Percentiles rank a stretch among this genome's conserved stretches.
Evolutionary conservation across 2,797 vertebrate species (phyloP).

Genomic region (Scleropages formosus): DNA sequence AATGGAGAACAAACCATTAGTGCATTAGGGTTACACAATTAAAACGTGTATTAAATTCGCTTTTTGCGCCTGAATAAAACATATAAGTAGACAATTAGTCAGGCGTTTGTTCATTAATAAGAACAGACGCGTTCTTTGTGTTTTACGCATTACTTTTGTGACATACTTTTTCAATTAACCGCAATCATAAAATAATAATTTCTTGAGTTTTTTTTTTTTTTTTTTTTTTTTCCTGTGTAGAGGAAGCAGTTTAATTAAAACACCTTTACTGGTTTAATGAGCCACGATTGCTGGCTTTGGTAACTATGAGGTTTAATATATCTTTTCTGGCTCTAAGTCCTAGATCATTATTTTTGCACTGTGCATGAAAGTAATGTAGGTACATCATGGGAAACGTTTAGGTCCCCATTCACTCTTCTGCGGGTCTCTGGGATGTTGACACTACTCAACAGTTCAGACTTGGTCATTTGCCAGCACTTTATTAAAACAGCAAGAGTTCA

Average conservation of each 20-base stretch:
- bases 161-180: slow-evolving; percentile 1
- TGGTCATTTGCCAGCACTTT: slow-evolving; percentile 7
- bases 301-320: neutral
- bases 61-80: too few relatives aligned
- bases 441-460: neutral
- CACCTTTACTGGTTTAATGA: slow-evolving; percentile 5
- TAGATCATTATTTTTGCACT: slow-evolving; percentile 5
- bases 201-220: neutral
- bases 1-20: slow-evolving; percentile 9
- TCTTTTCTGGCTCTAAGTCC: too few relatives aligned
- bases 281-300: neutral
- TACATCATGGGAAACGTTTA: neutral
- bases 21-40: neutral
- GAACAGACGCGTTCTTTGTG: neutral
- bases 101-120: neutral
- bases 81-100: neutral
- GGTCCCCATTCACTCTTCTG: neutral
- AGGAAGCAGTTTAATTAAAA: neutral
- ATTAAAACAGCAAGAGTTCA: neutral
- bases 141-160: neutral
- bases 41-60: neutral
- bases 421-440: neutral
- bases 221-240: neutral
- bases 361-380: slow-evolving; percentile 11
- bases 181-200: neutral